Percentiles rank a stretch among this genome's conserved stretches.
These are phyloP conservation scores for Nansenia antarctica DNA, from an alignment of 2,113 vertebrate species.

Conservation along the genomic window DNA sequence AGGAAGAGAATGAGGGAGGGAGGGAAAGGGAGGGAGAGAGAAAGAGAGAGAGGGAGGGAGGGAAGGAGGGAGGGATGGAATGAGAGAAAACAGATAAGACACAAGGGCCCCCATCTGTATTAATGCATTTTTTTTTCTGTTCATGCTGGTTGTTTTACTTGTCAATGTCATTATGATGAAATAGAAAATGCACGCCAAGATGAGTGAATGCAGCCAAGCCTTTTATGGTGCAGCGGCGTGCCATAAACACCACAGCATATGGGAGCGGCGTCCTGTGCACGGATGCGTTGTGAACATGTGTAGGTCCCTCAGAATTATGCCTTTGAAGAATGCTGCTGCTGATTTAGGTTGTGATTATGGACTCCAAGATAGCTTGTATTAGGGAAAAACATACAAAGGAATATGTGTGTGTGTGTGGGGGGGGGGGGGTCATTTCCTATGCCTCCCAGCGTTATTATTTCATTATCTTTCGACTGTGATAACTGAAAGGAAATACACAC, in stretches of 20 bases:
- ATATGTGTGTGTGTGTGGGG: background rate
- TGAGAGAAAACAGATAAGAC: slow-evolving; percentile 5
- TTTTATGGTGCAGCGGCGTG: background rate
- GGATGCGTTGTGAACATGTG: background rate
- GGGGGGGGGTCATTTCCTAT: background rate
- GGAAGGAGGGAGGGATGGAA: slow-evolving; percentile 8
- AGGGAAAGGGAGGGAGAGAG: slow-evolving; percentile 13
- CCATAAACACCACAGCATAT: background rate
- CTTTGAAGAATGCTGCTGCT: background rate
- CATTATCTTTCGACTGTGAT: background rate
- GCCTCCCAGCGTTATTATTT: too few species aligned
- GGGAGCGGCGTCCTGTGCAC: background rate
- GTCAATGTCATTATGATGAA: slow-evolving; percentile 20
- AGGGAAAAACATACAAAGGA: background rate
- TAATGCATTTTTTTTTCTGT: slow-evolving; percentile 9
- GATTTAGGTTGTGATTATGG: slow-evolving; percentile 9
- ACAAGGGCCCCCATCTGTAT: background rate
- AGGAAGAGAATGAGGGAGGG: slow-evolving; percentile 6
- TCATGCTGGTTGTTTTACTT: slow-evolving; percentile 1
- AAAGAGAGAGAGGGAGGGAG: background rate
- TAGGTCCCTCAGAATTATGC: background rate
- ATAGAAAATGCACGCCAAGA: slow-evolving; percentile 12
- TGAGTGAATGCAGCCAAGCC: background rate
- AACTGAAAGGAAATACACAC: background rate
- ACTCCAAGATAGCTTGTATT: background rate